Evolutionary conservation across 2,888 invertebrate genomes (phyloP).

Genomic region (Morpho helenor): DNA sequence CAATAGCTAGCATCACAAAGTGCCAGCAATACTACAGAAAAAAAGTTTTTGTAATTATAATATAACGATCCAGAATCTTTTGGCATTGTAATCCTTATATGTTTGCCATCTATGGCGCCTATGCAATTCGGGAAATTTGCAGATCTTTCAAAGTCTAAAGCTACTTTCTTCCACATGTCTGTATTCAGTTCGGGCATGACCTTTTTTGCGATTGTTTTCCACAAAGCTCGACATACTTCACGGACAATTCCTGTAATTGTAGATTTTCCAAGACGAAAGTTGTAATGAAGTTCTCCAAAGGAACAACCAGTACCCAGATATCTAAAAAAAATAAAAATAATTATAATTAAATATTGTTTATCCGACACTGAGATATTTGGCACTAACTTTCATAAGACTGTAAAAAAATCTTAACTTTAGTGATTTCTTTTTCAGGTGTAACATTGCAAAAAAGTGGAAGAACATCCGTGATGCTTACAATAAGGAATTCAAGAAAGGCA

Average conservation of each 20-base stretch:
- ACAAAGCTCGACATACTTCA: background rate
- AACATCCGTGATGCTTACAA: conserved; percentile 33
- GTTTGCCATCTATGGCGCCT: no score
- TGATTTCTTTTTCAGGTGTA: conserved; percentile 28
- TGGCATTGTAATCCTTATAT: no score
- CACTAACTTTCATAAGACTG: no score
- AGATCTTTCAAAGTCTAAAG: conserved; percentile 29
- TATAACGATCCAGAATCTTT: no score
- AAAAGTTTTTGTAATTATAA: background rate
- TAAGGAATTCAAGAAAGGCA: conserved; percentile 31
- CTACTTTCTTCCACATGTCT: background rate
- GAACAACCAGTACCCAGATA: background rate
- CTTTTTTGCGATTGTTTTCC: background rate
- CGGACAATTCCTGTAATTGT: background rate
- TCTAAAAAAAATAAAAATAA: background rate
- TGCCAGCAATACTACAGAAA: background rate
- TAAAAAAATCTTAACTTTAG: conserved; percentile 4
- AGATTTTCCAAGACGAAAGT: background rate
- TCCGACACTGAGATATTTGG: no score
- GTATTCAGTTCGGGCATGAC: background rate
- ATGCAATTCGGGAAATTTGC: conserved; percentile 21
- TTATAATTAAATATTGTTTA: background rate
- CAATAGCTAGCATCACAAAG: background rate
- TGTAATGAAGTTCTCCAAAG: background rate
- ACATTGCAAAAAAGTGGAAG: conserved; percentile 33